A percentile compares a stretch with the other conserved stretches of the same genome.
phyloP scores from a whole-genome alignment of 2,888 invertebrate genomes.

The Cosmia pyralina region DNA sequence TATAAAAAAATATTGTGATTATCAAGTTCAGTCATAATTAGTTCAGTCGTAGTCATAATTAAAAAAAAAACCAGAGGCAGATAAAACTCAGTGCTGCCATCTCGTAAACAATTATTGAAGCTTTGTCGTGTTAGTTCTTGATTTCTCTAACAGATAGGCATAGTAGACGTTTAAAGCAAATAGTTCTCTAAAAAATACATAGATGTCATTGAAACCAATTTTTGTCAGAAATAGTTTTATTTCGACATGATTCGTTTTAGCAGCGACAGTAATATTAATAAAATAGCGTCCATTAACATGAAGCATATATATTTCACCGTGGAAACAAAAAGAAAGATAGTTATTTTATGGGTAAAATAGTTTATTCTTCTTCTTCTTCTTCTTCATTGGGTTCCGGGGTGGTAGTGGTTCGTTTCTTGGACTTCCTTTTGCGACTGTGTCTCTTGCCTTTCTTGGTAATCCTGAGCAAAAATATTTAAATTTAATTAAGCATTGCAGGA shows the following conservation, averaged over 20 bases:
- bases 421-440: constrained; percentile 73
- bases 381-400: constrained; percentile 73
- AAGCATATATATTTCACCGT: constrained; percentile 25
- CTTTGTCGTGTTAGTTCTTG: background rate
- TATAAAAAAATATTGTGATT: background rate
- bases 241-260: constrained; percentile 5
- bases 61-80: too few species aligned
- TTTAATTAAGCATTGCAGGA: background rate
- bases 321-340: constrained; percentile 15
- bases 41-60: background rate
- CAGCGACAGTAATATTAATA: constrained; percentile 16
- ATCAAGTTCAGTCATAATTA: background rate
- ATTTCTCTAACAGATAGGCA: constrained; percentile 1
- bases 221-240: constrained; percentile 10
- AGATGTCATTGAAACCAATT: constrained; percentile 57
- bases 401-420: constrained; percentile 70
- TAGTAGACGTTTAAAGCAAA: accelerated
- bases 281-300: constrained; percentile 17
- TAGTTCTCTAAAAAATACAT: background rate
- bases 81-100: background rate
- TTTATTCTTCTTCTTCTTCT: constrained; percentile 72
- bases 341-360: constrained; percentile 9
- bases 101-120: background rate
- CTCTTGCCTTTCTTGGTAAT: constrained; percentile 76
- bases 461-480: constrained; percentile 49